These are phyloP conservation scores for Sceloporus tristichus DNA, from an alignment of 2,113 vertebrate genomes.

Conservation along the genomic window DNA sequence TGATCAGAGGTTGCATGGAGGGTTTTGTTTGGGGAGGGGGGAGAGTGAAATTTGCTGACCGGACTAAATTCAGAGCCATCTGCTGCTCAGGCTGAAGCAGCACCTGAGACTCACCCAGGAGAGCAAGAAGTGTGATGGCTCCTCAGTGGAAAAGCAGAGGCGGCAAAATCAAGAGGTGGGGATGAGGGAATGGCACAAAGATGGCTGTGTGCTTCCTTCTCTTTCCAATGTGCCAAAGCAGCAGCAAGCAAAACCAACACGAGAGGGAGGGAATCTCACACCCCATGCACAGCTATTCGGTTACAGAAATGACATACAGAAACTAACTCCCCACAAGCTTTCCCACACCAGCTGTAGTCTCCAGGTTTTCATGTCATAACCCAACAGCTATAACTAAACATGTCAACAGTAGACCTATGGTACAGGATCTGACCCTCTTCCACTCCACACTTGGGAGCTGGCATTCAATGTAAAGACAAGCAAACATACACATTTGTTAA, in stretches of 20 bases:
- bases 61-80: neutral
- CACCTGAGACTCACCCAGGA: neutral
- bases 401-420: too few relatives aligned
- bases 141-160: neutral
- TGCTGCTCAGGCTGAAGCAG: neutral
- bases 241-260: too few relatives aligned
- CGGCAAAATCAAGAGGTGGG: neutral
- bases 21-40: too few relatives aligned
- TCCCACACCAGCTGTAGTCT: neutral
- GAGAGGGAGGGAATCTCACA: neutral
- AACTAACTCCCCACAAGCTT: neutral
- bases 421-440: neutral
- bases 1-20: neutral
- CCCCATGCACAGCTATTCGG: neutral
- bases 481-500: too few relatives aligned
- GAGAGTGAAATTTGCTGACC: neutral
- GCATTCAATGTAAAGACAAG: too few relatives aligned
- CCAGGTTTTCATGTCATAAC: too few relatives aligned
- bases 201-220: too few relatives aligned
- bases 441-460: neutral
- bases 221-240: neutral
- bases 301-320: neutral
- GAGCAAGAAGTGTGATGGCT: neutral
- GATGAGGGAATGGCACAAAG: too few relatives aligned
- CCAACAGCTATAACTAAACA: neutral